phyloP scores from a whole-genome alignment of 2,113 vertebrate genomes.

The Thermophis baileyi region DNA sequence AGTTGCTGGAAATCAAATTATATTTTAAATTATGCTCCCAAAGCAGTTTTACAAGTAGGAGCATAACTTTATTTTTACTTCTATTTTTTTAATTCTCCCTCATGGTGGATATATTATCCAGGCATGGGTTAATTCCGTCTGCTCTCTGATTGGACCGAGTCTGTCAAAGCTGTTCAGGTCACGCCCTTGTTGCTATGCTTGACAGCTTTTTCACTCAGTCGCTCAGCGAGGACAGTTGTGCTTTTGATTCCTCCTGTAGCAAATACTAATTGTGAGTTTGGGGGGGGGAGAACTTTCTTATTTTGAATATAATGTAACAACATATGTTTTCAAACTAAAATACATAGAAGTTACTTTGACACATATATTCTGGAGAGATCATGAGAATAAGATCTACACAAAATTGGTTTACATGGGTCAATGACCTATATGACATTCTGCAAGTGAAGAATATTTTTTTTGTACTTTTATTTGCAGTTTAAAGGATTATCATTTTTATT shows the following conservation, averaged over 20 bases:
- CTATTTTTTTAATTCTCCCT: neutral
- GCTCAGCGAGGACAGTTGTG: too few species aligned
- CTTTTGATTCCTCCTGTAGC: too few species aligned
- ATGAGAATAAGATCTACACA: constrained; percentile 10
- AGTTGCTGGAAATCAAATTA: neutral
- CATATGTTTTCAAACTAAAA: constrained; percentile 12
- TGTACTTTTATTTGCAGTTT: neutral
- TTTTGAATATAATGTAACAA: constrained; percentile 32
- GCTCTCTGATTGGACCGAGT: too few species aligned
- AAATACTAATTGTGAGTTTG: neutral
- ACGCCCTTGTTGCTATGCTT: too few species aligned
- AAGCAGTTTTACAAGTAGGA: neutral
- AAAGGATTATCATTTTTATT: constrained; percentile 27
- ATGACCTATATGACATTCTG: constrained; percentile 37
- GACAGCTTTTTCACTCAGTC: too few species aligned
- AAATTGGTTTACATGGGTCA: constrained; percentile 29
- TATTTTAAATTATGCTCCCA: neutral
- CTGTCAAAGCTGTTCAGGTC: too few species aligned
- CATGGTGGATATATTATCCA: too few species aligned
- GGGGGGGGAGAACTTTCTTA: neutral
- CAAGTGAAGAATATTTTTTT: constrained; percentile 4
- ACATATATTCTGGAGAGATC: constrained; percentile 46
- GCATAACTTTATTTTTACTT: neutral
- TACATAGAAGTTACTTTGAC: constrained; percentile 23
- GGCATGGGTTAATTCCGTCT: too few species aligned